phyloP scores from a whole-genome alignment of 2,113 vertebrate genomes.

The Syngnathoides biaculeatus region DNA sequence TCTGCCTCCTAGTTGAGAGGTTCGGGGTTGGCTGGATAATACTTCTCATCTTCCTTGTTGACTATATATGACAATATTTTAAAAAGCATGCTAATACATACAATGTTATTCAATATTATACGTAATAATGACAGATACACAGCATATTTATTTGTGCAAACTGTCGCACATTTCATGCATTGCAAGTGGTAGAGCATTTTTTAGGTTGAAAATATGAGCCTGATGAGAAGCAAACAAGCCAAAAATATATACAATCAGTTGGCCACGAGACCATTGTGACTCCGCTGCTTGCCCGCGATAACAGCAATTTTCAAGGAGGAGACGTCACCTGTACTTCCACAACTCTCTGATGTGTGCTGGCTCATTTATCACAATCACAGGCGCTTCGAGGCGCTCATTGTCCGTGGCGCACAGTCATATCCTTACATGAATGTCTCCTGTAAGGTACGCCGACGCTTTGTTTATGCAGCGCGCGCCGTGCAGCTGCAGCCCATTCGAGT shows the following conservation, averaged over 20 bases:
- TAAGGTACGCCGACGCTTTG: conserved; percentile 42
- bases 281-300: conserved; percentile 1
- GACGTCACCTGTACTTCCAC: conserved; percentile 35
- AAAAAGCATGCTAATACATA: too few relatives aligned
- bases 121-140: too few relatives aligned
- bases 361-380: conserved; percentile 58
- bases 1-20: too few relatives aligned
- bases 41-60: too few relatives aligned
- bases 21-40: too few relatives aligned
- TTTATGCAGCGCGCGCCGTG: conserved; percentile 48
- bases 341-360: conserved; percentile 45
- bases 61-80: too few relatives aligned
- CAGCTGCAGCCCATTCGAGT: conserved; percentile 60
- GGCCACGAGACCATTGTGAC: conserved; percentile 3
- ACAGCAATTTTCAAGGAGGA: conserved; percentile 8
- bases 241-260: background rate
- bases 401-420: conserved; percentile 55
- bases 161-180: background rate
- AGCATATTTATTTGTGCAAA: background rate
- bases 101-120: too few relatives aligned
- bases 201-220: too few relatives aligned
- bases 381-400: conserved; percentile 50
- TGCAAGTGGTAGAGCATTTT: too few relatives aligned
- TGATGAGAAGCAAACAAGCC: too few relatives aligned
- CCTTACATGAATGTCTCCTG: conserved; percentile 50